Conservation (phyloP, 2,888 invertebrate species). For the Amphimallon solstitiale region DNA sequence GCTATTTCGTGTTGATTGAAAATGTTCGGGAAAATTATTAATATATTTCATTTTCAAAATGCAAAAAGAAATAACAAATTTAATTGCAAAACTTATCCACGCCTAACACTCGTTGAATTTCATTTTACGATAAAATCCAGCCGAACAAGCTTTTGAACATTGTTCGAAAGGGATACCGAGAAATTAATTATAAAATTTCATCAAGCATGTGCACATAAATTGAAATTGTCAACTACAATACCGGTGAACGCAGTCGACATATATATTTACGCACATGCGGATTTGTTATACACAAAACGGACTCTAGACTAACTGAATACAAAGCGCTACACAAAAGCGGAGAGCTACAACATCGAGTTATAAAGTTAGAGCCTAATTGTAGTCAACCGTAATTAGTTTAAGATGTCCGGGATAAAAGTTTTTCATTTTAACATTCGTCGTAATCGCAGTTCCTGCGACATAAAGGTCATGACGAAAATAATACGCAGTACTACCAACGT, state of each 20-base stretch:
- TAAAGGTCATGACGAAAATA: too few species aligned
- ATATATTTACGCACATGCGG: too few species aligned
- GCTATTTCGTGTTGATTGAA: too few species aligned
- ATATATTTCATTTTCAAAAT: too few species aligned
- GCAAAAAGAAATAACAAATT: too few species aligned
- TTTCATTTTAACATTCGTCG: conserved; percentile 1
- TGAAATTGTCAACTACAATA: conserved; percentile 28
- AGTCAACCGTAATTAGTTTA: conserved; percentile 22
- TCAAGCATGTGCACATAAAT: conserved; percentile 16
- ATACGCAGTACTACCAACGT: too few species aligned
- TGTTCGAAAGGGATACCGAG: too few species aligned
- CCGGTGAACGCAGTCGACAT: background rate
- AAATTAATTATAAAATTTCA: conserved; percentile 21
- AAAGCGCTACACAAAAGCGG: background rate
- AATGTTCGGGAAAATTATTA: too few species aligned
- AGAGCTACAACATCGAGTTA: conserved; percentile 4
- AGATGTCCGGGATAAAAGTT: conserved; percentile 27
- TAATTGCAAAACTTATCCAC: too few species aligned
- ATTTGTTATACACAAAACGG: background rate
- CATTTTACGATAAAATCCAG: too few species aligned
- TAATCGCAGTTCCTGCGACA: background rate
- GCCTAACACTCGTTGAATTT: too few species aligned
- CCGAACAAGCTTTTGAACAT: too few species aligned
- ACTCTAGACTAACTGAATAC: background rate
- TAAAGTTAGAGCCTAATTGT: conserved; percentile 13